Evolutionary conservation across 2,797 vertebrate genomes (phyloP), one percentile per base, ranked within the genome.

Genomic region (Pseudochaenichthys georgianus): DNA sequence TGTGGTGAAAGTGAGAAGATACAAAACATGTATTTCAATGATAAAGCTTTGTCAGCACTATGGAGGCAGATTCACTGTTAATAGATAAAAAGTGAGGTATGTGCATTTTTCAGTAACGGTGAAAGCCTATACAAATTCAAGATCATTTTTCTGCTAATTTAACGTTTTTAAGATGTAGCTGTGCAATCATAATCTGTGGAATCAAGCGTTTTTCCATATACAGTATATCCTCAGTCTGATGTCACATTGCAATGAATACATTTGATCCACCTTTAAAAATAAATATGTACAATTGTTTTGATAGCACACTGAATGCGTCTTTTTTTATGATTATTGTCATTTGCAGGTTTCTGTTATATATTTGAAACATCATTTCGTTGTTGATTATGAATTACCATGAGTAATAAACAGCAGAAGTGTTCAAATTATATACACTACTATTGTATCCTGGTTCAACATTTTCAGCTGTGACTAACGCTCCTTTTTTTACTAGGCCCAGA

Each of bases 81-180:
- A 47, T 51, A 41, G 50, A 64, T 38, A 73, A 31, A 64, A 42
- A 61, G 45, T 7, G 19, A 34, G 9, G 0, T 12, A 13, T 63
- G 38, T 59, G 41, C 31, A 57, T 61, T 62, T 67, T 28, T 34
- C 23, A 48, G 65, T 77, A 28, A 61, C 59, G 38, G 62, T 74
- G 21, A 79, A 41, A 15, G 59, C 13, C 45, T n/a, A 7, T 17
- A 58, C 53, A 61, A 48, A 57, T 58, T 23, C 16, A 9, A 43
- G 38, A 17, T 13, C 11, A 34, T 50, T 7, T 21, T 19, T 28
- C 41, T 38, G 5, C 42, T n/a, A 43, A 23, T 50, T 34, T 3
- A 41, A 4, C 9, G 23, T 12, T 61, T 28, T 21, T n/a, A 43
- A 58, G 8, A 42, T 50, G 5, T 3, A 15, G 7, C 4, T 51